These are phyloP conservation scores for Otus sunia DNA, from an alignment of 2,113 vertebrate species.

Conservation along the genomic window DNA sequence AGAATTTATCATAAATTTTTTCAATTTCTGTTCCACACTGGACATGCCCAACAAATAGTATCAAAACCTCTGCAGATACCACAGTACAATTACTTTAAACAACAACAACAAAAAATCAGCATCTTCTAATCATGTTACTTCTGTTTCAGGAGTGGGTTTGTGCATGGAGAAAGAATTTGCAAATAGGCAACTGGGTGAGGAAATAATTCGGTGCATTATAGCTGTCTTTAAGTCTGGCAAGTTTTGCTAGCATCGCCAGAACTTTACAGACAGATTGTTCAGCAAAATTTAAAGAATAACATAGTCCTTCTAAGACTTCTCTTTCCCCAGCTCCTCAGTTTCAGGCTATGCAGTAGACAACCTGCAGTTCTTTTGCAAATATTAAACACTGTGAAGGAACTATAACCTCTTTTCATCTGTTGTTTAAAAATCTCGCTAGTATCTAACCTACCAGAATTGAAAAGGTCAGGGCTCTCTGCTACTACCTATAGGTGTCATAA, in stretches of 20 bases:
- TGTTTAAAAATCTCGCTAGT: neutral
- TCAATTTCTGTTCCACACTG: neutral
- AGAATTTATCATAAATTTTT: neutral
- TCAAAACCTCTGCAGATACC: neutral
- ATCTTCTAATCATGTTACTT: neutral
- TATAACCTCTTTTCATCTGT: neutral
- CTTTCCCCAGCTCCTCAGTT: neutral
- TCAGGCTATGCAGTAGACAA: neutral
- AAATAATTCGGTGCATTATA: neutral
- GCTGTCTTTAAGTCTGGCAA: neutral
- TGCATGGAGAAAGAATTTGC: neutral
- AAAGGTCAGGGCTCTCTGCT: neutral
- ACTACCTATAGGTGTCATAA: neutral
- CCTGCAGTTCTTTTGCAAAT: neutral
- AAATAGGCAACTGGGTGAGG: neutral
- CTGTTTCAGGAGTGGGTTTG: neutral
- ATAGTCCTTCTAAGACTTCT: neutral
- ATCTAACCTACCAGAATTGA: neutral
- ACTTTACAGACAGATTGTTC: neutral
- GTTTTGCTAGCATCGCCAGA: neutral
- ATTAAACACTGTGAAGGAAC: neutral
- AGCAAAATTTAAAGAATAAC: neutral
- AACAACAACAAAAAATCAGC: neutral
- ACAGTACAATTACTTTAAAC: neutral
- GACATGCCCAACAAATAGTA: fast-evolving